These are phyloP conservation scores for Coptodon rendalli DNA, from an alignment of 2,113 vertebrate species.

Conservation along the genomic window DNA sequence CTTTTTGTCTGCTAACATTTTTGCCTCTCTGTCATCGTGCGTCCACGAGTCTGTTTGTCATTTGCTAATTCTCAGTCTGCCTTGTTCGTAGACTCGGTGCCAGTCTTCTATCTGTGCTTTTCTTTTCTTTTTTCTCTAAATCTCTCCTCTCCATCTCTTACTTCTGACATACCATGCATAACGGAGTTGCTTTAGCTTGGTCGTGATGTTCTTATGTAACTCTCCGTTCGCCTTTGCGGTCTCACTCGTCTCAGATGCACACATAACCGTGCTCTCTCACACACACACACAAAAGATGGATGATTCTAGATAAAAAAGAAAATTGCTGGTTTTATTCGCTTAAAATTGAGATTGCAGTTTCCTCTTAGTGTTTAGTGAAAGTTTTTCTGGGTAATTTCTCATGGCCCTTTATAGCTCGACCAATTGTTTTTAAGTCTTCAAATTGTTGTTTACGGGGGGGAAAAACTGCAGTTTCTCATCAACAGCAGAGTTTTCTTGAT, in stretches of 20 bases:
- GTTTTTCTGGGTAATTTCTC: background rate
- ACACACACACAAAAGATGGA: background rate
- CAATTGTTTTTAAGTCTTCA: background rate
- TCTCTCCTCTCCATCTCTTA: conserved; percentile 13
- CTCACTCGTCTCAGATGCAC: background rate
- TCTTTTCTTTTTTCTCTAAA: background rate
- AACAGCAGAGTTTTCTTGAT: background rate
- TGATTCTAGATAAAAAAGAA: background rate
- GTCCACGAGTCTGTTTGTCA: background rate
- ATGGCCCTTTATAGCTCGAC: background rate
- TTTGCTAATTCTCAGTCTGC: background rate
- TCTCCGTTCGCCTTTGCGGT: conserved; percentile 17
- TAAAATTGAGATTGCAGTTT: background rate
- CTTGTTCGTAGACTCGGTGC: background rate
- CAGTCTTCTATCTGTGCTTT: background rate
- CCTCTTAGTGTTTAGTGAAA: background rate
- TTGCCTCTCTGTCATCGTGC: background rate
- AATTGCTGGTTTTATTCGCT: background rate
- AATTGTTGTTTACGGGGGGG: background rate
- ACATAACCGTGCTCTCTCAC: background rate
- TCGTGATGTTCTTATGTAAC: conserved; percentile 48
- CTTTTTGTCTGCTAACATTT: background rate
- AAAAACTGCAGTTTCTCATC: background rate
- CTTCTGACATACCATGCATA: conserved; percentile 11
- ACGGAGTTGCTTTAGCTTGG: conserved; percentile 9